Evolutionary conservation across 2,113 vertebrate species (phyloP), one percentile per base, ranked within the genome.

Genomic region (Piaya cayana): DNA sequence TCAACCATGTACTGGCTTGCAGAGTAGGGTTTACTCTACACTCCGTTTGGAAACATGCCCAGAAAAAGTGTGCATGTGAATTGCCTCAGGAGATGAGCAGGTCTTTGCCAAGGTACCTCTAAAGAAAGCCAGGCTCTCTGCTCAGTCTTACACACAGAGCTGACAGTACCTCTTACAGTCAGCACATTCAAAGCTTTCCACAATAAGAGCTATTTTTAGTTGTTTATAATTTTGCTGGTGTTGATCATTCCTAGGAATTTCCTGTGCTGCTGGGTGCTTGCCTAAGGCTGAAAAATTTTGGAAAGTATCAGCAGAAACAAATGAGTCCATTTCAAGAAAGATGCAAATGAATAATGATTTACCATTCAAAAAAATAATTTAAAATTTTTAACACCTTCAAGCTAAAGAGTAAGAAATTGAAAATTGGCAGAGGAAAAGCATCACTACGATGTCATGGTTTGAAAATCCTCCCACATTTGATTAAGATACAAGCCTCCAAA

Each of bases 241-340:
- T 65, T 94, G 85, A 88, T 82, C 88, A 88, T 88, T 72, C 68
- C 45, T 50, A 88, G 87, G 88, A 88, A 76, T 92, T 93, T 90
- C 85, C 88, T 82, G 45, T 52, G 55, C 49, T 90, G 49, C 49
- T 69, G 67, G 43, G 53, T 69, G 30, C 65, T 84, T 77, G 58
- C 59, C 36, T 29, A 39, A 53, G 68, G 71, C 78, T 65, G 75
- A 95, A 82, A 80, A 53, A 62, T 39, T 92, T 86, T 86, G 68
- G 71, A 88, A 87, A 87, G 58, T 5, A 0, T 78, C 43, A 49
- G 19, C 12, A 79, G 76, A 76, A 95, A 76, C 19, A 88, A 50
- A 79, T 43, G 49, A 82, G 67, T 58, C 27, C 49, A 6, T 59
- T 82, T 87, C 47, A 86, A 58, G 27, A 68, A 89, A 83, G 34